Evolutionary conservation across 2,888 invertebrate species (phyloP), one percentile per base, ranked within the genome.

Genomic region (Philhelius pedissequus): DNA sequence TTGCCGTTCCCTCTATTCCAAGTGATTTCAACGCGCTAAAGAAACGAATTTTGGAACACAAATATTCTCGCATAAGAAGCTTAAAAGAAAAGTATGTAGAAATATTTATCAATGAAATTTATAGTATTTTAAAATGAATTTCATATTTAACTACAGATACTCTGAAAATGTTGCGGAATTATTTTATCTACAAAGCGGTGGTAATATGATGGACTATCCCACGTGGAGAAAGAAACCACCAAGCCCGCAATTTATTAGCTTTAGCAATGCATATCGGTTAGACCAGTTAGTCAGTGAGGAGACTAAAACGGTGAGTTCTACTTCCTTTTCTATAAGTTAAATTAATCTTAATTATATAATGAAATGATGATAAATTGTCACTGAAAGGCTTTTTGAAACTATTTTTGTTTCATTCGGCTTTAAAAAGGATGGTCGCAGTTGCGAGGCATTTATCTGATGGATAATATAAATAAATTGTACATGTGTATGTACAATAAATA

Each of bases 151-250:
- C 52, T 54, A 66, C 89, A 93, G 94, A 90, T 95, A 95, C 92
- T 94, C 94, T 87, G 96, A 96, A 90, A 94, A 95, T 92, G 94
- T 95, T 88, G 94, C 96, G 88, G 97, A 98, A 92, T 93, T 96
- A 89, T 98, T 95, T 93, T 97, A 96, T 92, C 94, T 98, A 88
- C 96, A 97, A 92, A 94, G 94, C 88, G 96, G 96, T 88, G 96
- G 97, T 86, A 96, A 97, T 92, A 94, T 97, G 93, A 95, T 97
- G 94, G 98, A 98, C 91, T 96, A 95, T 92, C 94, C 94, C 87
- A 93, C 94, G 87, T 98, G 97, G 96, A 95, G 95, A 87, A 97
- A 96, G 91, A 93, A 95, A 88, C 95, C 96, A 86, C 94, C 96
- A 76, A 94, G 94, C 87, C 94, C 95, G 80, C 95, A 95, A 90